Percentiles rank a stretch among this genome's conserved stretches.
Conservation (phyloP, 2,797 vertebrate genomes). For the Paguma larvata region DNA sequence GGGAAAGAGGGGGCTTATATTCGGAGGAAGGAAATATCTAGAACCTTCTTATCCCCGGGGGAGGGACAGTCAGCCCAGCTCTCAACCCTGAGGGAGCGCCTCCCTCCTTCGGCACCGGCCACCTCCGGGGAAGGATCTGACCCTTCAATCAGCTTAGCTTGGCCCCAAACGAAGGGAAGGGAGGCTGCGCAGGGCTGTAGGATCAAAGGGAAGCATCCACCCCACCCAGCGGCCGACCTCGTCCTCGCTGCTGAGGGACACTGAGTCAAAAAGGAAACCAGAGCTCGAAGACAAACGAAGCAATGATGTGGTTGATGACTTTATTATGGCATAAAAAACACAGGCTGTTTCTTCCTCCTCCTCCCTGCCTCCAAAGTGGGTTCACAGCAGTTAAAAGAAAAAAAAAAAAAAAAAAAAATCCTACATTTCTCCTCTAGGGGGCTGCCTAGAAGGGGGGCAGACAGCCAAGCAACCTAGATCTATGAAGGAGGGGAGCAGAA, state of each 20-base stretch:
- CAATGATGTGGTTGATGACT: slow-evolving; percentile 72
- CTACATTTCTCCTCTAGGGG: slow-evolving; percentile 84
- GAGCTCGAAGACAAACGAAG: slow-evolving; percentile 71
- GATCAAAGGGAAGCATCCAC: slow-evolving; percentile 40
- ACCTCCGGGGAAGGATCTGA: not conserved
- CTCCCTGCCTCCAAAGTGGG: slow-evolving; percentile 68
- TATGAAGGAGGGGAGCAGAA: slow-evolving; percentile 63
- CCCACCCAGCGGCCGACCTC: not conserved
- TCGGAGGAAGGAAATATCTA: slow-evolving; percentile 36
- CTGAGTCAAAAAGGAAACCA: slow-evolving; percentile 1
- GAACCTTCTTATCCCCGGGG: slow-evolving; percentile 10
- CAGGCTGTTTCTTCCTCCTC: slow-evolving; percentile 76
- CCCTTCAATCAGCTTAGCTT: slow-evolving; percentile 24
- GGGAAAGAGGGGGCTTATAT: not conserved
- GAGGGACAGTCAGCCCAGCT: not conserved
- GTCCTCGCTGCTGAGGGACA: not conserved
- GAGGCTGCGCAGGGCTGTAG: not conserved
- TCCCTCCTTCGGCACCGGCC: not conserved
- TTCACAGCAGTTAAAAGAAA: slow-evolving; percentile 85
- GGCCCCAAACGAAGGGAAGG: not conserved
- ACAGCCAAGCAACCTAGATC: slow-evolving; percentile 76
- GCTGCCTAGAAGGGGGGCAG: slow-evolving; percentile 67
- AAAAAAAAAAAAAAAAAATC: slow-evolving; percentile 79
- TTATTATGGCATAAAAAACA: slow-evolving; percentile 85
- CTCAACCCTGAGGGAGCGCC: not conserved